Percentiles rank a stretch among this genome's conserved stretches.
Evolutionary conservation across 2,113 vertebrate species (phyloP).

Genomic region (Rhynchomys soricoides): DNA sequence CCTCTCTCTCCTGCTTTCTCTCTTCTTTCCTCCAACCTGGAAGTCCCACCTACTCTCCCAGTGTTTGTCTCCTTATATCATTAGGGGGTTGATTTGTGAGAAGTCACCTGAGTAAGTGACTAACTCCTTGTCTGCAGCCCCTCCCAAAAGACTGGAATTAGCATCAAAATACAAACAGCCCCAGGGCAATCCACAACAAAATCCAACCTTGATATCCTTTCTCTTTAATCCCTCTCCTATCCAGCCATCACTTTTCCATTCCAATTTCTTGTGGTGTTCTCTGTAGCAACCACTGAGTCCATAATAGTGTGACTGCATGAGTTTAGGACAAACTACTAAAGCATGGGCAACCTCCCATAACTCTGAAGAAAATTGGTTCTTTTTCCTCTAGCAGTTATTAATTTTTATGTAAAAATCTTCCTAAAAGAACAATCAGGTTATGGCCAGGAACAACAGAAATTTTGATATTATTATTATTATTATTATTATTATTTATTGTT

Average conservation of each 20-base stretch:
- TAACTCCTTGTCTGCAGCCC: too few relatives aligned
- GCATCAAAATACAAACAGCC: too few relatives aligned
- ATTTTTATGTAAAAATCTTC: not conserved
- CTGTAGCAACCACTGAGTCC: not conserved
- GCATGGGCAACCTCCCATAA: not conserved
- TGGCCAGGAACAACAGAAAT: not conserved
- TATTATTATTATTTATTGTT: too few relatives aligned
- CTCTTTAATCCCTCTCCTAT: not conserved
- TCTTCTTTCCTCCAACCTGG: too few relatives aligned
- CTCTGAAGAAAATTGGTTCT: not conserved
- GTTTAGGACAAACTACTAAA: not conserved
- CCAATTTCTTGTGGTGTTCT: not conserved
- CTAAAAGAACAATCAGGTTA: not conserved
- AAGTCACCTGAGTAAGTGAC: too few relatives aligned
- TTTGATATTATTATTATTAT: too few relatives aligned
- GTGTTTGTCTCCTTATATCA: too few relatives aligned
- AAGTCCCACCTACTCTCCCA: too few relatives aligned
- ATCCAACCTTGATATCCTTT: not conserved
- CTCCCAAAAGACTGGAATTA: too few relatives aligned
- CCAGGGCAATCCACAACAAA: too few relatives aligned
- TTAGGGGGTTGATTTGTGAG: too few relatives aligned
- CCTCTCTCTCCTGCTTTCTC: too few relatives aligned
- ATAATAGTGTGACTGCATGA: not conserved
- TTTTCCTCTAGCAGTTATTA: not conserved
- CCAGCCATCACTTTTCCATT: not conserved